phyloP scores from a whole-genome alignment of 2,888 invertebrate species.

The Amiota minor region DNA sequence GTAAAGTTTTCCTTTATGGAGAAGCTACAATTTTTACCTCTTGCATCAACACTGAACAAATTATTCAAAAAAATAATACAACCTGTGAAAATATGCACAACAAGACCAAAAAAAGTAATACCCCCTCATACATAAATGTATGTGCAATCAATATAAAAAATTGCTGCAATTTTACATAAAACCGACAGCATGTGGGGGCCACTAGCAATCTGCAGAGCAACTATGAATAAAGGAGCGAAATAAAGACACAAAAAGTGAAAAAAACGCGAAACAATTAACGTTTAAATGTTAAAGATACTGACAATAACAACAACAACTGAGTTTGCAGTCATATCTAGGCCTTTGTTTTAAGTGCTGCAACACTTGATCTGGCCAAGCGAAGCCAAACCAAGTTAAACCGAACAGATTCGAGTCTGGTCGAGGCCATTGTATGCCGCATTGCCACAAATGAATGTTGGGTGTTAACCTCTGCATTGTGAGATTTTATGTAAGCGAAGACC shows the following conservation, averaged over 20 bases:
- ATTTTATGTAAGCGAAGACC: not conserved
- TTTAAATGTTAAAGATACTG: constrained; percentile 23
- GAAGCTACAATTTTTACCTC: no score
- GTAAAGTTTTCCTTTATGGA: no score
- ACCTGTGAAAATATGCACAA: not conserved
- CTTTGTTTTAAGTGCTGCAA: not conserved
- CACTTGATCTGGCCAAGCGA: no score
- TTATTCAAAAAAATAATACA: not conserved
- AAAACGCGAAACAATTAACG: constrained; percentile 17
- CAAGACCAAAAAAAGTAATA: not conserved
- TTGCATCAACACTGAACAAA: not conserved
- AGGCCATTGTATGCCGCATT: no score
- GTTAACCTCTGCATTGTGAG: constrained; percentile 7
- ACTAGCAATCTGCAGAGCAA: not conserved
- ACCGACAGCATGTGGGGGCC: not conserved
- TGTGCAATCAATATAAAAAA: not conserved
- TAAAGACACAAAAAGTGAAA: not conserved
- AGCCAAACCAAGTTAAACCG: no score
- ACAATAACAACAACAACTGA: not conserved
- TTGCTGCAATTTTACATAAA: constrained; percentile 15
- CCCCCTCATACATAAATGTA: not conserved
- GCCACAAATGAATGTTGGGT: constrained; percentile 5
- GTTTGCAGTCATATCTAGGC: not conserved
- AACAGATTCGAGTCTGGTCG: no score
- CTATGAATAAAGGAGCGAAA: not conserved